Evolutionary conservation across 2,888 invertebrate genomes (phyloP), one percentile per base, ranked within the genome.

Genomic region (Stramonita haemastoma): DNA sequence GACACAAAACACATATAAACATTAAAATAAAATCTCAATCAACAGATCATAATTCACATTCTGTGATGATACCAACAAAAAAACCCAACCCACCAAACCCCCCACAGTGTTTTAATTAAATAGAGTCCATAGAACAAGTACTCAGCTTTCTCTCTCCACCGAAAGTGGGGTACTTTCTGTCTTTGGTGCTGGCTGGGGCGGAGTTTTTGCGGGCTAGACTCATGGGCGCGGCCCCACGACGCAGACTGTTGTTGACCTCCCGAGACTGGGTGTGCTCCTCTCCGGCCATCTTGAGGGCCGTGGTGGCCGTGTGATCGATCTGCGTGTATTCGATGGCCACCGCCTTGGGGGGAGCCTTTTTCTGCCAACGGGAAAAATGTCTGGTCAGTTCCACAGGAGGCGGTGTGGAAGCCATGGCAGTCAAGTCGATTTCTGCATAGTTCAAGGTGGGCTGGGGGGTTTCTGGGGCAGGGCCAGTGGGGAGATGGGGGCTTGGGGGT

Each of bases 361-460:
- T 91, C 36, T 57, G 77, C 15, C 88, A 70, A 13, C 81, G 36
- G 36, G 81, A 83, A 26, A 29, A 46, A 83, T 46, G 81, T 13
- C 81, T 19, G 19, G 36, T 83, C 4, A 83, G 81, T 29, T 92
- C 87, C 29, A 90, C 83, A 46, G 90, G 88, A 84, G 92, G 90
- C 22, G 91, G 90, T 57, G 91, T 92, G 79, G 90, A 60, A 1
- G 87, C 89, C 17, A 85, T 56, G 36, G 57, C 87, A 6, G 94
- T 92, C 86, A 95, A 93, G 89, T 96, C 96, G 29, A 96, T 95
- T 91, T 96, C 95, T 32, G 95, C 95, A 91, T 96, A 96, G 90
- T 96, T 96, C 81, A 96, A 92, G 90, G 93, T 92, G 17, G 93
- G 93, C 89, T 93, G 91, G 84, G 36, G 89, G 89, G 15, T 46